Evolutionary conservation across 2,888 invertebrate species (phyloP).

Genomic region (Orthosia gracilis): DNA sequence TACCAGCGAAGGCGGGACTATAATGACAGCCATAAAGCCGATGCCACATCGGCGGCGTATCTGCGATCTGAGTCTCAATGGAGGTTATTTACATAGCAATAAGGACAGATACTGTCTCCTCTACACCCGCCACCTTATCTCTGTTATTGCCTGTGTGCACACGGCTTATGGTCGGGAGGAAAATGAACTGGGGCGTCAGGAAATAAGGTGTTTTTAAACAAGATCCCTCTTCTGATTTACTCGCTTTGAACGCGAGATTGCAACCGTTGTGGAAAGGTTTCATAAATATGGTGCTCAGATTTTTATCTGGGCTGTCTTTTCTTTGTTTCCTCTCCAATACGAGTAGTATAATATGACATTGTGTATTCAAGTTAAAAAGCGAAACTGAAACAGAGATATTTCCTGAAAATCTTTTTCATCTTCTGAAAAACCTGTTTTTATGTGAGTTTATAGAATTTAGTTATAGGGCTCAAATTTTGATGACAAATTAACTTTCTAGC

Average conservation of each 20-base stretch:
- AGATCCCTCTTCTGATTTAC: slow-evolving; percentile 78
- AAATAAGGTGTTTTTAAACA: slow-evolving; percentile 85
- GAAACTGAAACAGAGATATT: too few species aligned
- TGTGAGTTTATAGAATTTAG: too few species aligned
- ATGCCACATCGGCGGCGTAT: slow-evolving; percentile 88
- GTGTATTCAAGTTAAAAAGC: too few species aligned
- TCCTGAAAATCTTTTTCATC: too few species aligned
- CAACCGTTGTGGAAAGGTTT: slow-evolving; percentile 60
- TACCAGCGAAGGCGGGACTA: slow-evolving; percentile 65
- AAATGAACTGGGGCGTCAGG: slow-evolving; percentile 83
- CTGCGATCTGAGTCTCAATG: slow-evolving; percentile 86
- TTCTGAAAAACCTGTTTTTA: too few species aligned
- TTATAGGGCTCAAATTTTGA: too few species aligned
- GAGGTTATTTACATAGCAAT: slow-evolving; percentile 90
- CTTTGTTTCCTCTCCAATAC: slow-evolving; percentile 1
- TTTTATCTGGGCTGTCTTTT: slow-evolving; percentile 12
- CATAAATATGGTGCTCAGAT: slow-evolving; percentile 48
- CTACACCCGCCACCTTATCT: slow-evolving; percentile 83
- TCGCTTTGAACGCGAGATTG: slow-evolving; percentile 74
- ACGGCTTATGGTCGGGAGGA: slow-evolving; percentile 86
- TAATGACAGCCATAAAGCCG: slow-evolving; percentile 84
- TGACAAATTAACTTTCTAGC: too few species aligned
- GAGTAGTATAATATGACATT: too few species aligned
- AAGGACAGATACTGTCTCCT: slow-evolving; percentile 85
- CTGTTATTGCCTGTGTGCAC: slow-evolving; percentile 86